Conservation (phyloP, 2,113 vertebrate genomes). For the Dromaius novaehollandiae region DNA sequence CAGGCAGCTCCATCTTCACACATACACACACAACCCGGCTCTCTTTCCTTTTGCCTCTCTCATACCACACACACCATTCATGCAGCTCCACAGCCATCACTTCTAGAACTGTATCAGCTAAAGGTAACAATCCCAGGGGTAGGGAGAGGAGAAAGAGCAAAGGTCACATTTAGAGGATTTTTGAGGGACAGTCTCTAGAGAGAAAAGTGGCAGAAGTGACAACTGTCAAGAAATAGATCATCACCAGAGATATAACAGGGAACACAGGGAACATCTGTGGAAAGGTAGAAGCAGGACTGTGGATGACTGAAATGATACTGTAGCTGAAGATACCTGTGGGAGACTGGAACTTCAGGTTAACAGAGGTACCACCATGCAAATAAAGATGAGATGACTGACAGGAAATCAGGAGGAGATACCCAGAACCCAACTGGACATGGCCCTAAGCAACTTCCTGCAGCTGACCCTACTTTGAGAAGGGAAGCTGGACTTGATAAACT, state of each 20-base stretch:
- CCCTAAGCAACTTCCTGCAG: neutral
- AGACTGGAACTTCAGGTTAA: neutral
- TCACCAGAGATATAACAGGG: neutral
- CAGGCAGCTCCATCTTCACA: neutral
- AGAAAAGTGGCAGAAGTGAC: rapidly evolving
- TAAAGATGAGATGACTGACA: neutral
- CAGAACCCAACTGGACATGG: neutral
- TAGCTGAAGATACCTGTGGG: neutral
- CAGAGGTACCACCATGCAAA: neutral
- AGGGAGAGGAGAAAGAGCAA: neutral
- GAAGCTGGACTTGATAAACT: neutral
- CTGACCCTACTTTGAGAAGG: neutral
- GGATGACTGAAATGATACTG: neutral
- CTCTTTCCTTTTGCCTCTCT: neutral
- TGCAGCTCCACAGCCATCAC: neutral
- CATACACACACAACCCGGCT: too few species aligned
- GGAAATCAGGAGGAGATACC: neutral
- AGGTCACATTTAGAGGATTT: neutral
- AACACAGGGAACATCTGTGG: neutral
- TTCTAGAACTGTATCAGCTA: neutral
- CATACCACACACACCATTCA: rapidly evolving
- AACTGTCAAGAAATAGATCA: neutral
- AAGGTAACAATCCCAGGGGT: neutral
- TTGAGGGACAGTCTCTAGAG: neutral
- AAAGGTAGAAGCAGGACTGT: neutral